Evolutionary conservation across 2,113 vertebrate genomes (phyloP).

Genomic region (Aegotheles bennettii): DNA sequence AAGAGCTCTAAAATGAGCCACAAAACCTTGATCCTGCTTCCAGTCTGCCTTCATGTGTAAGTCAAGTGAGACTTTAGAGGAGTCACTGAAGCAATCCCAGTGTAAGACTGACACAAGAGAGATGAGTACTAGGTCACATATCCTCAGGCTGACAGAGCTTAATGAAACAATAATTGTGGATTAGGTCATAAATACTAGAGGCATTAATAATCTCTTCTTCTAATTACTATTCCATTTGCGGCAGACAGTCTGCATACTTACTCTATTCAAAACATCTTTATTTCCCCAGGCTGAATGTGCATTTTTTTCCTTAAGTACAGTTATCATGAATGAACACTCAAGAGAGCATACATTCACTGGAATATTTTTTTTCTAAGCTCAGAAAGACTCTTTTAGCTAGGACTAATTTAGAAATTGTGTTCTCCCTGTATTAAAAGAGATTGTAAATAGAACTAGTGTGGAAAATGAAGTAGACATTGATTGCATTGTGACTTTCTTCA

Average conservation of each 20-base stretch:
- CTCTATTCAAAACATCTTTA: constrained; percentile 31
- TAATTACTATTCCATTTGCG: constrained; percentile 34
- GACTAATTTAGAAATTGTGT: constrained; percentile 19
- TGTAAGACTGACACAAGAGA: constrained; percentile 27
- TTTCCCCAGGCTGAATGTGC: constrained; percentile 36
- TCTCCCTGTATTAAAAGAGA: neutral
- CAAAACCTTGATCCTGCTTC: neutral
- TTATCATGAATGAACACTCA: constrained; percentile 57
- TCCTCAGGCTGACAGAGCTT: constrained; percentile 44
- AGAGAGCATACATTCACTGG: constrained; percentile 22
- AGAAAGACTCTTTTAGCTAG: constrained; percentile 22
- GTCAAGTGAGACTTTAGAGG: neutral
- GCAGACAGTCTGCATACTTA: constrained; percentile 50
- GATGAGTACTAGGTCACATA: constrained; percentile 38
- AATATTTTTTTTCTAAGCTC: constrained; percentile 35
- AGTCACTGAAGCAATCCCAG: constrained; percentile 11
- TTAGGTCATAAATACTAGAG: constrained; percentile 57
- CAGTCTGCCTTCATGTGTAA: neutral
- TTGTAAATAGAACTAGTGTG: neutral
- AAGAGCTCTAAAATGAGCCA: neutral
- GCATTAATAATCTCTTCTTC: constrained; percentile 48
- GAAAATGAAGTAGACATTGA: neutral
- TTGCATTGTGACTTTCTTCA: neutral
- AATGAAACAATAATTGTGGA: constrained; percentile 54
- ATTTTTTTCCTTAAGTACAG: constrained; percentile 33